These are phyloP conservation scores for Cheilosia vulpina DNA, from an alignment of 2,888 invertebrate species.

Conservation along the genomic window DNA sequence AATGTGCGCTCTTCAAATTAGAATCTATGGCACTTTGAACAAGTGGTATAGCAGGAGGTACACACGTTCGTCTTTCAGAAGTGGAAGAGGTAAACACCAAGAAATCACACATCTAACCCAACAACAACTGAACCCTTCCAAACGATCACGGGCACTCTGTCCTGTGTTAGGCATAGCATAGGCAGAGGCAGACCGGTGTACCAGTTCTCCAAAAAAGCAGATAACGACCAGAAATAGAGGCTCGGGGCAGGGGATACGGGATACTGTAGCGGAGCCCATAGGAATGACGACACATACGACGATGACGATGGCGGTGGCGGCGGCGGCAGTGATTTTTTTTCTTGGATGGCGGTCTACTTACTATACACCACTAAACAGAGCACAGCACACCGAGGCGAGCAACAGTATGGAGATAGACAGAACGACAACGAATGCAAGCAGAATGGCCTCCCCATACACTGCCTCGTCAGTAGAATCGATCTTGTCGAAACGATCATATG, in stretches of 20 bases:
- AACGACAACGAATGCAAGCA: constrained; percentile 59
- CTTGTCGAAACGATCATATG: constrained; percentile 82
- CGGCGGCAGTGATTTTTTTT: constrained; percentile 3
- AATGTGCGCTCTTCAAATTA: constrained; percentile 29
- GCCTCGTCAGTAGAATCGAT: constrained; percentile 82
- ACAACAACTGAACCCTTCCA: constrained; percentile 44
- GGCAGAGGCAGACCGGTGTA: constrained; percentile 3
- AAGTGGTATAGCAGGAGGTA: neutral
- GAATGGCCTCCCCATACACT: constrained; percentile 65
- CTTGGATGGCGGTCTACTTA: constrained; percentile 53
- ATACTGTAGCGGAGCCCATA: constrained; percentile 6
- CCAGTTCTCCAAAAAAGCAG: constrained; percentile 41
- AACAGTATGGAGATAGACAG: constrained; percentile 46
- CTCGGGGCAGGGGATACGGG: neutral
- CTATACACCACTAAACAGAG: constrained; percentile 29
- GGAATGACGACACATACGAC: constrained; percentile 12
- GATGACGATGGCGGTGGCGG: neutral
- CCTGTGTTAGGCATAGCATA: constrained; percentile 45
- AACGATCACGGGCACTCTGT: constrained; percentile 39
- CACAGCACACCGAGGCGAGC: constrained; percentile 11
- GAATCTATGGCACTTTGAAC: constrained; percentile 7
- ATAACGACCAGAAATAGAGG: constrained; percentile 5
- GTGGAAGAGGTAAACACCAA: constrained; percentile 18
- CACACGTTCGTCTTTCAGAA: constrained; percentile 2
- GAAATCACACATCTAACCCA: constrained; percentile 1